A percentile compares a stretch with the other conserved stretches of the same genome.
phyloP scores from a whole-genome alignment of 1,140 invertebrate species.

The Drosophila athabasca region DNA sequence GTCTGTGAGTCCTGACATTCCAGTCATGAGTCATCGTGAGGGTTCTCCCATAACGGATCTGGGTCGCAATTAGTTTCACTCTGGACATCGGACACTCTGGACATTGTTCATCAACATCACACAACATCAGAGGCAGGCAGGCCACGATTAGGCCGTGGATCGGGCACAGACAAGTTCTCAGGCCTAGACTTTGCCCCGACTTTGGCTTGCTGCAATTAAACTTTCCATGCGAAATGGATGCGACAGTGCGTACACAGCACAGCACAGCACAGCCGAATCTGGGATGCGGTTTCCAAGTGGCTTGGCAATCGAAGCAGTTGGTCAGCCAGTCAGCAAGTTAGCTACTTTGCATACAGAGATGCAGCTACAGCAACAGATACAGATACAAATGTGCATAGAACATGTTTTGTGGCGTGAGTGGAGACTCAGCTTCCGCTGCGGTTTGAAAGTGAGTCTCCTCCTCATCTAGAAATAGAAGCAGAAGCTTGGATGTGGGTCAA shows the following conservation, averaged over 20 bases:
- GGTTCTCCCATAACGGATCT: conserved; percentile 40
- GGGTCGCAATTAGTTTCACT: conserved; percentile 37
- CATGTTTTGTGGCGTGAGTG: conserved; percentile 46
- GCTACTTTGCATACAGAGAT: conserved; percentile 45
- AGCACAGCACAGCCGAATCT: conserved; percentile 27
- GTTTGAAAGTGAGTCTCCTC: conserved; percentile 61
- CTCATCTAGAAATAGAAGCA: conserved; percentile 18
- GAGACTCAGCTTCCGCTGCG: conserved; percentile 37
- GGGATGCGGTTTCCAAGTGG: conserved; percentile 73
- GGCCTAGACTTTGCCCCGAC: conserved; percentile 6
- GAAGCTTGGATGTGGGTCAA: conserved; percentile 47
- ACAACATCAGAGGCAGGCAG: too few species aligned
- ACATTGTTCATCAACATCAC: conserved; percentile 14
- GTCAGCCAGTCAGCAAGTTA: conserved; percentile 17
- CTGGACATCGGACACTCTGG: background rate
- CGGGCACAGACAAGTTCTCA: conserved; percentile 45
- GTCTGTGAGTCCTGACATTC: conserved; percentile 14
- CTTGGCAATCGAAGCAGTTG: conserved; percentile 64
- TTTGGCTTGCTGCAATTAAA: conserved; percentile 40
- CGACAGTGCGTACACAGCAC: conserved; percentile 50
- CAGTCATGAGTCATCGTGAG: conserved; percentile 56
- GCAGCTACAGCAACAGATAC: conserved; percentile 6
- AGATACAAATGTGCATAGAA: conserved; percentile 45
- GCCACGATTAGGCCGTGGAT: conserved; percentile 2
- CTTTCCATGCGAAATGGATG: conserved; percentile 66